These are phyloP conservation scores for Drosophila mimetica DNA, from an alignment of 2,888 invertebrate species.

Conservation along the genomic window DNA sequence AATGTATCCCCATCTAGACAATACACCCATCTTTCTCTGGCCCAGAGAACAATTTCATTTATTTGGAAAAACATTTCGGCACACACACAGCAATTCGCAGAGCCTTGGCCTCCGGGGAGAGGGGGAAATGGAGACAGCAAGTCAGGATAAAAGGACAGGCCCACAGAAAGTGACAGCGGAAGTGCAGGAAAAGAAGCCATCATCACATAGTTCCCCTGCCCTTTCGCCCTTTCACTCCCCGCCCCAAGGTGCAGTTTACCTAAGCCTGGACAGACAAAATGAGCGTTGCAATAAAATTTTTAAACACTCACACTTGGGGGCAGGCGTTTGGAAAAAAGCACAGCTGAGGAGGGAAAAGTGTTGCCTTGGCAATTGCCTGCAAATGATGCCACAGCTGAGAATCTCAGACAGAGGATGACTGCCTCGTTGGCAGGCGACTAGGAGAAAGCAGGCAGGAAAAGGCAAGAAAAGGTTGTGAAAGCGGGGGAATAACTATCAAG, in stretches of 20 bases:
- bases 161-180: slow-evolving; percentile 5
- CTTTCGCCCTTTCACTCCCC: too few relatives aligned
- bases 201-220: slow-evolving; percentile 31
- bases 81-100: slow-evolving; percentile 1
- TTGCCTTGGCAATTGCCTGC: slow-evolving; percentile 55
- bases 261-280: slow-evolving; percentile 50
- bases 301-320: slow-evolving; percentile 52
- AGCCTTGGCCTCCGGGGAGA: slow-evolving; percentile 33
- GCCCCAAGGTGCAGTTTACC: slow-evolving; percentile 32
- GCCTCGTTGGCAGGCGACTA: slow-evolving; percentile 46
- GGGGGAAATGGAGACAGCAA: slow-evolving; percentile 4
- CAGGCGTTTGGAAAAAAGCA: slow-evolving; percentile 13
- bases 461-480: slow-evolving; percentile 7
- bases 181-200: slow-evolving; percentile 33
- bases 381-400: slow-evolving; percentile 50
- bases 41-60: slow-evolving; percentile 32
- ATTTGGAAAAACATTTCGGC: slow-evolving; percentile 21
- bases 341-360: slow-evolving; percentile 32
- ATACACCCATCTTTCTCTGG: slow-evolving; percentile 11
- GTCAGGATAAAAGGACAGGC: neutral
- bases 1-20: slow-evolving; percentile 12
- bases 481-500: neutral
- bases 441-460: slow-evolving; percentile 35
- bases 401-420: slow-evolving; percentile 27
- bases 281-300: slow-evolving; percentile 62